phyloP scores from a whole-genome alignment of 2,113 vertebrate genomes.

The Catharus fuscescens region DNA sequence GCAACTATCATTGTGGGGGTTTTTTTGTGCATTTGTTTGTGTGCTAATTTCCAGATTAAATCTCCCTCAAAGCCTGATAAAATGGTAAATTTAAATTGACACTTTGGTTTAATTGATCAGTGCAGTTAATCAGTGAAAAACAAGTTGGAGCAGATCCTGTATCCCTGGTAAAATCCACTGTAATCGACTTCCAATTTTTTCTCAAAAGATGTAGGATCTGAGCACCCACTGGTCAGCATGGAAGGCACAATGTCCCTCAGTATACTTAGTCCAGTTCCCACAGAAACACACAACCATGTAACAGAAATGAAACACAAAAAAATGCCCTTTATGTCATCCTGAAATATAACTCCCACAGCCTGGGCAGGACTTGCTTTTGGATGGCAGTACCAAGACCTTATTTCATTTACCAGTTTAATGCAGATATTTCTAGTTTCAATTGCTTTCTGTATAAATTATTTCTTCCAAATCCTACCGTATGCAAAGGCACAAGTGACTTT shows the following conservation, averaged over 20 bases:
- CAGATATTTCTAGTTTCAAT: neutral
- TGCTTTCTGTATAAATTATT: neutral
- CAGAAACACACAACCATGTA: accelerated
- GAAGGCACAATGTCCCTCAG: neutral
- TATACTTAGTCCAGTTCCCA: neutral
- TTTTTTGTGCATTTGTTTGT: neutral
- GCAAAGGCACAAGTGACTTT: neutral
- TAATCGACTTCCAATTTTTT: neutral
- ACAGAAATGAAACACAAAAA: neutral
- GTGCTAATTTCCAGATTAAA: neutral
- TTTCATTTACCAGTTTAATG: neutral
- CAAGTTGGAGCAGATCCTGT: neutral
- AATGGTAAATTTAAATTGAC: neutral
- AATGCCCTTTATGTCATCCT: neutral
- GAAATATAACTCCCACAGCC: neutral
- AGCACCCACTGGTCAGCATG: neutral
- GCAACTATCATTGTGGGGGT: accelerated
- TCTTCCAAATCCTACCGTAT: neutral
- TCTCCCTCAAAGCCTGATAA: neutral
- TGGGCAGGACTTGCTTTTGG: neutral
- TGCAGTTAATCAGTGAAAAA: neutral
- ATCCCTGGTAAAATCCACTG: neutral
- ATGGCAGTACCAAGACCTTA: neutral
- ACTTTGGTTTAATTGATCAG: neutral
- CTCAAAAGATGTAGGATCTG: neutral